Evolutionary conservation across 2,797 vertebrate species (phyloP).

Genomic region (Propithecus perrieri): DNA sequence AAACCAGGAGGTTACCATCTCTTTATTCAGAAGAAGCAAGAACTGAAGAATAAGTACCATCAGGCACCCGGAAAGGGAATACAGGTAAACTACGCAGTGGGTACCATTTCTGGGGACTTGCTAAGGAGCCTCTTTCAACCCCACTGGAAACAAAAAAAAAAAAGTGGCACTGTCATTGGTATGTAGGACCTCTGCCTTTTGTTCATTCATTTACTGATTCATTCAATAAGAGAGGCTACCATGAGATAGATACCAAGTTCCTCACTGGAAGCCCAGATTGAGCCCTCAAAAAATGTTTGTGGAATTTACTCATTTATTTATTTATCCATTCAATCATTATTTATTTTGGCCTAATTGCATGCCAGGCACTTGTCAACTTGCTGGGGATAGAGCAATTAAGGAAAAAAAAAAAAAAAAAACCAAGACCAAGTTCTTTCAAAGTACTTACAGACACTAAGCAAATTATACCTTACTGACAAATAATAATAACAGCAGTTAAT

Average conservation of each 20-base stretch:
- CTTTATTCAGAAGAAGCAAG: constrained; percentile 48
- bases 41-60: constrained; percentile 63
- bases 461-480: not conserved
- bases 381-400: not conserved
- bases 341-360: not conserved
- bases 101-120: not conserved
- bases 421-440: not conserved
- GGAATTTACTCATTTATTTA: not conserved
- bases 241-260: not conserved
- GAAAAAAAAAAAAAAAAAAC: not conserved
- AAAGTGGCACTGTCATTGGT: not conserved
- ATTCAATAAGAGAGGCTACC: not conserved
- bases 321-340: not conserved
- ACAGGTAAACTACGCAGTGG: constrained; percentile 45
- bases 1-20: constrained; percentile 73
- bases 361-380: not conserved
- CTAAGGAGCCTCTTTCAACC: not conserved
- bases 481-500: not conserved
- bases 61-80: constrained; percentile 64
- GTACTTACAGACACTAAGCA: not conserved
- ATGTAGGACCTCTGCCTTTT: not conserved
- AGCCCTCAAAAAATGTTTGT: not conserved
- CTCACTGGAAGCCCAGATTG: not conserved
- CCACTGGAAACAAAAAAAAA: not conserved
- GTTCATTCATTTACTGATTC: not conserved